These are phyloP conservation scores for Catostomus latipinnis DNA, from an alignment of 2,797 vertebrate genomes.

Conservation along the genomic window DNA sequence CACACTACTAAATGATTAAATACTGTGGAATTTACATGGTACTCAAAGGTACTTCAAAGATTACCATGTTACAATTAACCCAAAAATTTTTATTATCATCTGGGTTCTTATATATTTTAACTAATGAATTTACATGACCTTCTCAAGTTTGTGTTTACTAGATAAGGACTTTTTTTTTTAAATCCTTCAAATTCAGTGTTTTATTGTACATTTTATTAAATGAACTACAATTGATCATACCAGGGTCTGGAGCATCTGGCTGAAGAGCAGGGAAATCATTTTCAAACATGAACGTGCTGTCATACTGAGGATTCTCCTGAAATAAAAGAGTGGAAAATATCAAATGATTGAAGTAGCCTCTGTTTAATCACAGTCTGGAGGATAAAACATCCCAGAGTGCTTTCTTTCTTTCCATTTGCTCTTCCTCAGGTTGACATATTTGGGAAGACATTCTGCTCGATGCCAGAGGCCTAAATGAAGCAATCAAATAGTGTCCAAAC, in stretches of 20 bases:
- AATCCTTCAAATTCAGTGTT: too few species aligned
- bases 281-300: constrained; percentile 89
- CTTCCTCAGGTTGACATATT: neutral
- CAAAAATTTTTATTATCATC: too few species aligned
- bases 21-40: too few species aligned
- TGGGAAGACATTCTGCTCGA: neutral
- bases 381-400: too few species aligned
- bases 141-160: too few species aligned
- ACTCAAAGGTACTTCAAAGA: too few species aligned
- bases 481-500: neutral
- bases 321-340: neutral
- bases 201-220: too few species aligned
- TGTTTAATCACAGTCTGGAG: neutral
- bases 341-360: neutral
- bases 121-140: too few species aligned
- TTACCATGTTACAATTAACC: too few species aligned
- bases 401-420: neutral
- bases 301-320: constrained; percentile 89
- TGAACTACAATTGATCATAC: constrained; percentile 67
- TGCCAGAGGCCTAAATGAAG: neutral
- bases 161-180: too few species aligned
- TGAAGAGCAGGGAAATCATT: constrained; percentile 97
- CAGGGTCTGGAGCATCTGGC: constrained; percentile 88
- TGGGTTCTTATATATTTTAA: too few species aligned
- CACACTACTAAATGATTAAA: too few species aligned